These are phyloP conservation scores for Pithecia hirsuta DNA, from an alignment of 2,797 vertebrate genomes.

Conservation along the genomic window DNA sequence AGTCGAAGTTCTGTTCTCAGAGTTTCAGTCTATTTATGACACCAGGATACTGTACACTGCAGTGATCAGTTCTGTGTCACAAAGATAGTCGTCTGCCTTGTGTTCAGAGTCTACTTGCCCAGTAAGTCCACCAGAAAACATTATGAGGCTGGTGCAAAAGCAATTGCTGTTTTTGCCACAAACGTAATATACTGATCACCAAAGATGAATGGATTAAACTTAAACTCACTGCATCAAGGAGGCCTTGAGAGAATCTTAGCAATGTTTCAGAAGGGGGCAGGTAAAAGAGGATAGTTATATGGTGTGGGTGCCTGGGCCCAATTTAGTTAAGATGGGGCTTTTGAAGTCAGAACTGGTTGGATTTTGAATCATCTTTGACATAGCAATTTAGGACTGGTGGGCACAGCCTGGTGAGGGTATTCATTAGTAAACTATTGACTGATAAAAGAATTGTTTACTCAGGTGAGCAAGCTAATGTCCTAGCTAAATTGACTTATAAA, in stretches of 20 bases:
- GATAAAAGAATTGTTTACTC: background rate
- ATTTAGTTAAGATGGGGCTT: background rate
- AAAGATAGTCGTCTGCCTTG: accelerated
- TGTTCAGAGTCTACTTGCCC: background rate
- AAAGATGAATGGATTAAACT: background rate
- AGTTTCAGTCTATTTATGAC: background rate
- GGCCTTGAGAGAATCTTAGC: background rate
- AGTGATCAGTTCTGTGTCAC: too few species aligned
- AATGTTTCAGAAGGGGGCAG: background rate
- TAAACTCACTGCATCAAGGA: too few species aligned
- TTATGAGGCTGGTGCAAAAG: too few species aligned
- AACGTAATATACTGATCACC: too few species aligned
- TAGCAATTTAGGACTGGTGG: background rate
- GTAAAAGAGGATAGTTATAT: background rate
- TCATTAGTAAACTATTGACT: background rate
- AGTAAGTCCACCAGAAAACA: background rate
- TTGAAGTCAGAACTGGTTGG: background rate
- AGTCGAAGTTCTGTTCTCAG: accelerated
- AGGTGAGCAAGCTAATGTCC: background rate
- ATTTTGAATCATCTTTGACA: background rate
- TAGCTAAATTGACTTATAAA: background rate
- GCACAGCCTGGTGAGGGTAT: background rate
- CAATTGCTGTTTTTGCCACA: too few species aligned
- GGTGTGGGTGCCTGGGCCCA: background rate
- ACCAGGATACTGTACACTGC: background rate